Base-by-base conservation (phyloP, 2,113 vertebrate species). In the Polyodon spathula region DNA sequence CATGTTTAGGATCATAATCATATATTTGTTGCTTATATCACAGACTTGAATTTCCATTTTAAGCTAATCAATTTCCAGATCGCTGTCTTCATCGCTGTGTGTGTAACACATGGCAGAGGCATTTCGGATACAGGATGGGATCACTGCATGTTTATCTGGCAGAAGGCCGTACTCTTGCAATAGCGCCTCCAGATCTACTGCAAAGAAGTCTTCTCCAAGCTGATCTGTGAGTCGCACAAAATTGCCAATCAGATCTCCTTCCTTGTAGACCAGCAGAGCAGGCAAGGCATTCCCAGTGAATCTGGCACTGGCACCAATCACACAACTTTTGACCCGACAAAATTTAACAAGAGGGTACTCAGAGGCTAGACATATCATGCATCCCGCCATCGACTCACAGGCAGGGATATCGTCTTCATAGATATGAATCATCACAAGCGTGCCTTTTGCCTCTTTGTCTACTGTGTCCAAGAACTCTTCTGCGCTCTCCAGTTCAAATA, bases 151-250 rank as follows among this genome's bases (percentile, higher is more conserved):
- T 74, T 97, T 98, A 65, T 97, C 95, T 0, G 95, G 94, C 61
- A 99, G 87, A 73, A 98, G 81, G 54, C 96, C 91, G 60, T 91
- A 97, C 40, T 99, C 96, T 70, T 92, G 92, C 65, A 99, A 84
- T 65, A 98, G 91, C 3, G 91, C 92, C 76, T 98, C 94, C 69
- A 99, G 72, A 60, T 99, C 96, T 6, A 92, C 92, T 1, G 96
- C 96, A 52, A 97, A 99, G 80, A 98, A 99, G 81, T 99, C 96
- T 53, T 96, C 91, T 1, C 96, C 96, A 0, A 99, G 91, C 75
- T 99, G 95, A 81, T 99, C 95, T 0, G 94, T 97, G 76, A 98
- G 83, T 4, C 96, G 87, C 66, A 98, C 90, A n/a, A 99, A 96
- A 61, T 99, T 99, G 8, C 95, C 96, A 0, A 98, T 89, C 73